Base-by-base conservation (phyloP, 2,888 invertebrate species). In the Ditula angustiorana region DNA sequence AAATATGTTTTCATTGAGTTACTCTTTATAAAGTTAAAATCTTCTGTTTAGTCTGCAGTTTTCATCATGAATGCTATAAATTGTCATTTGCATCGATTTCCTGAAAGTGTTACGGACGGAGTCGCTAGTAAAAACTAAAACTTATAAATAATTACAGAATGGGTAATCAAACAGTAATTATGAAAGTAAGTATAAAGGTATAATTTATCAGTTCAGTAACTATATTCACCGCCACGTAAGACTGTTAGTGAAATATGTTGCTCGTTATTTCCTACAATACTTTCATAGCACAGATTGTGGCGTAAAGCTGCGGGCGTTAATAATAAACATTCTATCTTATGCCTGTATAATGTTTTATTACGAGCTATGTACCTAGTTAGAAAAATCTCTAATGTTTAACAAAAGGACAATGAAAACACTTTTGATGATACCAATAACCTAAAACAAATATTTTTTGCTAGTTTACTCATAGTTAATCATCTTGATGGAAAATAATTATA, bases 191-290 rank as follows among this genome's bases (percentile, higher is more conserved):
- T 37, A 49, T 28, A 49, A 55, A 26, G 30, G 23, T 41, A 41
- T 33, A 59, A 50, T 33, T 63, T 63, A 16, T 21, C 44, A 57
- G 50, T 41, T 58, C 52, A 58, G 44, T 63, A 35, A 44, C 23
- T 16, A 44, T 41, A 64, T 35, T 33, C 26, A 5, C 19, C n/a
- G 13, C 13, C 28, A 52, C 63, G 50, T 44, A 63, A 57, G 63
- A 58, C 28, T 50, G 28, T 64, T 58, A 1, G 21, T 26, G 50
- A 63, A 58, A 49, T 37, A 47, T 11, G 23, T 26, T 10, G 7
- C n/a, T 11, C 10, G 57, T 52, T 56, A 58, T 64, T 64, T 26
- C 13, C 35, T 64, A 33, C 63, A 64, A 33, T 52, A 58, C 58
- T 64, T 64, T 58, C 52, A 46, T 64, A 33, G 41, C 16, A 24